Evolutionary conservation across 2,797 vertebrate species (phyloP).

Genomic region (Lindbergichthys nudifrons): DNA sequence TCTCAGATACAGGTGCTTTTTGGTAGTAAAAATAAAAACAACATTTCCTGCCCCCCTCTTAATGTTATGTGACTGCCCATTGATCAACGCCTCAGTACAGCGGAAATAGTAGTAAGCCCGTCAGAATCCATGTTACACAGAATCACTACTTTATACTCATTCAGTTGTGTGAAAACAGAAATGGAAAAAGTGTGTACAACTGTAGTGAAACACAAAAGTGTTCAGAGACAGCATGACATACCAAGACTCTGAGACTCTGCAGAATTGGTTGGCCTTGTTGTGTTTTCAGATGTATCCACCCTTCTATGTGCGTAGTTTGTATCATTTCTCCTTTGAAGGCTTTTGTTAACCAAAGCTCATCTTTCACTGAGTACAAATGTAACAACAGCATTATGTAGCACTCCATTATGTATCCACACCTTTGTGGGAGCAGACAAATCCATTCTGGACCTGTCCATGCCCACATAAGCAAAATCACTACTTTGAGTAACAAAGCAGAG

Average conservation of each 20-base stretch:
- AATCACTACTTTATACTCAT: not conserved
- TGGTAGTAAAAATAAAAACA: not conserved
- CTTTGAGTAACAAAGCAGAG: conserved; percentile 50
- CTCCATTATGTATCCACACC: conserved; percentile 41
- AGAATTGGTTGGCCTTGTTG: not conserved
- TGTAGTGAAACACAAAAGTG: no score
- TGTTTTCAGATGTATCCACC: not conserved
- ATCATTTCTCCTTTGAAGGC: conserved; percentile 23
- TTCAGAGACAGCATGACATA: no score
- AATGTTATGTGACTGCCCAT: conserved; percentile 3
- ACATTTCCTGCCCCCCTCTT: not conserved
- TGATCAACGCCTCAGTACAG: conserved; percentile 1
- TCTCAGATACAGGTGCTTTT: not conserved
- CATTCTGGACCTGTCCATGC: conserved; percentile 43
- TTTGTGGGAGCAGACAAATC: conserved; percentile 52
- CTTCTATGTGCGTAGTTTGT: not conserved
- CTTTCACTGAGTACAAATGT: conserved; percentile 23
- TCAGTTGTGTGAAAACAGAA: not conserved
- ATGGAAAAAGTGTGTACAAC: not conserved
- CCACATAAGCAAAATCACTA: conserved; percentile 59
- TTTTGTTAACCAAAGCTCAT: conserved; percentile 18
- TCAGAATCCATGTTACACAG: not conserved
- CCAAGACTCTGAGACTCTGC: not conserved
- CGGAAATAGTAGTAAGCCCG: conserved; percentile 11
- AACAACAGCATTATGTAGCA: conserved; percentile 16